Base-by-base conservation (phyloP, 2,888 invertebrate species). In the Acrocyrtus sp. region DNA sequence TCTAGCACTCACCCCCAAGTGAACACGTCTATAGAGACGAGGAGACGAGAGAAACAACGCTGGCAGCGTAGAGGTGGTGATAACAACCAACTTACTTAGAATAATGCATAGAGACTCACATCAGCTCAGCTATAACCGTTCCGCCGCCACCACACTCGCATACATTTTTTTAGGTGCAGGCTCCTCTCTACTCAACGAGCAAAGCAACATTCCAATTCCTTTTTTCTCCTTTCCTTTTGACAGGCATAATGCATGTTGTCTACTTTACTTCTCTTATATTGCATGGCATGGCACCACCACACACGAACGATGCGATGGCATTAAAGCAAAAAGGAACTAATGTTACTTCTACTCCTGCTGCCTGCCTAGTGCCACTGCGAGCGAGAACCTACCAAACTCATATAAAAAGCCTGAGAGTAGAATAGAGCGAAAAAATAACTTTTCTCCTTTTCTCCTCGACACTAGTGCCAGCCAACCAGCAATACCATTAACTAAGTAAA, bases 401-500 rank as follows among this genome's bases (percentile, higher is more conserved):
- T n/a, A n/a, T n/a, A n/a, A n/a, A n/a, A n/a, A n/a, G n/a, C n/a
- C n/a, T n/a, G n/a, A n/a, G n/a, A n/a, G n/a, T 57, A 58, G 58
- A 50, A 50, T 43, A 51, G 53, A 68, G 60, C 60, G 60, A 60
- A 45, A 68, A 45, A 56, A 51, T 60, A 68, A 68, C 68, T 68
- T 68, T 68, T 60, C 68, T 68, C 58, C n/a, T 68, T 68, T 68
- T 60, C 54, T 53, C 51, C 53, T 53, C 54, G 10, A 34, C 29
- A 22, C 45, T 48, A 27, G 17, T 22, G 43, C 48, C 27, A 63
- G 56, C 48, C 50, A 58, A 27, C 43, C 57, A 67, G 68, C 68
- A 58, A 68, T 68, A 54, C 68, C 68, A 68, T 68, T 68, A 68
- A 50, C 60, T 68, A 68, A 68, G 60, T 53, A 51, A 45, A 57